phyloP scores from a whole-genome alignment of 2,797 vertebrate species.

The Cottoperca gobio region DNA sequence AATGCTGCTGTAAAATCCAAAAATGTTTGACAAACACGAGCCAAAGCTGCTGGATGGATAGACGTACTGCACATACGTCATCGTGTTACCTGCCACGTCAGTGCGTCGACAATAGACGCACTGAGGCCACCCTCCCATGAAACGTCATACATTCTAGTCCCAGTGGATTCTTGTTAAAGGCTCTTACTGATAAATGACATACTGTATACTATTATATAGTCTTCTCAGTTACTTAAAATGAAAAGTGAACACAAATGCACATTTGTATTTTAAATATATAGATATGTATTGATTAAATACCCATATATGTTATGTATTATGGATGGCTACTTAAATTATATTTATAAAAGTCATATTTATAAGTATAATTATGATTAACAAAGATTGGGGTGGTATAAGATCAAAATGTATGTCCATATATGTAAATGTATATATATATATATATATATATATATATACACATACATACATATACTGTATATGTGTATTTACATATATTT shows the following conservation, averaged over 20 bases:
- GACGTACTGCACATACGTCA: not conserved
- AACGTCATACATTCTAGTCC: not conserved
- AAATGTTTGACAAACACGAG: not conserved
- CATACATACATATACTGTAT: too few species aligned
- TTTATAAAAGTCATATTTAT: not conserved
- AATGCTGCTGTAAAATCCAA: accelerated
- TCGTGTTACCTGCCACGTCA: slow-evolving; percentile 1
- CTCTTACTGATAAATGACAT: not conserved
- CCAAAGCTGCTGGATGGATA: accelerated
- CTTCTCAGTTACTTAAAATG: not conserved
- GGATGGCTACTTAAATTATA: too few species aligned
- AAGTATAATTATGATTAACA: too few species aligned
- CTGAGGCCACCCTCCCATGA: not conserved
- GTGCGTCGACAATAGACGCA: not conserved
- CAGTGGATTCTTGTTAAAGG: not conserved
- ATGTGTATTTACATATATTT: too few species aligned
- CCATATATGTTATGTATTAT: not conserved
- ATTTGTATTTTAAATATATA: not conserved
- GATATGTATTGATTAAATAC: not conserved
- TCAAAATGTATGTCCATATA: not conserved
- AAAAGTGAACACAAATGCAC: not conserved
- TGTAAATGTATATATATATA: not conserved
- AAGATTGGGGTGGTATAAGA: too few species aligned
- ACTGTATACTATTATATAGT: too few species aligned
- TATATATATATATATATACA: too few species aligned